Base-by-base conservation (phyloP, 1,140 invertebrate species). In the Oryctes rhinoceros region DNA sequence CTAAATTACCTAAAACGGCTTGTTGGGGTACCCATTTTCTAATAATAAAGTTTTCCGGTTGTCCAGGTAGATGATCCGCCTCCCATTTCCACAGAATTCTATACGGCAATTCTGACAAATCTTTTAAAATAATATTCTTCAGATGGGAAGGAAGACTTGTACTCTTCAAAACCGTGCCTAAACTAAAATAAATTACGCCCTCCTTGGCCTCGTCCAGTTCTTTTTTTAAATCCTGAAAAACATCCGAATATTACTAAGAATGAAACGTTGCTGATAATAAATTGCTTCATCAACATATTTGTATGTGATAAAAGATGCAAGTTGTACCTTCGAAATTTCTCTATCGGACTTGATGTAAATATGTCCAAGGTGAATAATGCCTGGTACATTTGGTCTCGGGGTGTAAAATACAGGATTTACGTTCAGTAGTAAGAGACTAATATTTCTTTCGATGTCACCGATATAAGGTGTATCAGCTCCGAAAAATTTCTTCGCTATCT, bases 21-120 rank as follows among this genome's bases (percentile, higher is more conserved):
- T 91, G 91, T 83, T 95, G 93, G 0, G 93, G 93, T 4, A 94
- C 84, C 93, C 93, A 94, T 74, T 90, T 90, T 37, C 87, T 88
- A 1, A 92, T 84, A 78, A 91, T 88, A 0, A 95, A 87, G 87
- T 94, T 94, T 0, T 87, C 83, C 0, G 91, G 87, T 79, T 90
- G 89, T 48, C 87, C 85, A 0, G 90, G 87, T 53, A 93, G 86
- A 74, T 90, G 84, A 0, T 81, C 81, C 10, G 87, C 82, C 80
- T 92, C 89, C 87, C 77, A 81, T 76, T 81, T 81, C 80, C 80
- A 81, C 18, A 81, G 47, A 30, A 81, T 71, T 79, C 67, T 87
- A 79, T 91, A 89, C 6, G 88, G 86, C 15, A 91, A 80, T n/a
- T 85, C 86, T 0, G 87, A 88, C 80, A 92, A 87, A 0, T 85